phyloP scores from a whole-genome alignment of 1,140 invertebrate genomes.

The Drosophila mauritiana region DNA sequence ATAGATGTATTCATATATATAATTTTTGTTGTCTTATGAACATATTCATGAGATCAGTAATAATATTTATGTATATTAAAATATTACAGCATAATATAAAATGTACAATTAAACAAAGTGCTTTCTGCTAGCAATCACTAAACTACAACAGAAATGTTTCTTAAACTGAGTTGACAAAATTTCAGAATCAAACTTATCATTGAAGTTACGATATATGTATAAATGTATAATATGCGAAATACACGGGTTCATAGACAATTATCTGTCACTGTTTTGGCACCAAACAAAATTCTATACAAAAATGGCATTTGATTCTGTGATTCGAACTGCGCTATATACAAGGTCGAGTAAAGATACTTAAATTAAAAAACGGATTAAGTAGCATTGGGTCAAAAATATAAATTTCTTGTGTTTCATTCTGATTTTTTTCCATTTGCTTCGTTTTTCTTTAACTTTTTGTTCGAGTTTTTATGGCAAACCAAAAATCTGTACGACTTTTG shows the following conservation, averaged over 20 bases:
- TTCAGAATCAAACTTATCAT: conserved; percentile 48
- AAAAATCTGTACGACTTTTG: conserved; percentile 64
- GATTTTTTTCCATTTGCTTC: conserved; percentile 51
- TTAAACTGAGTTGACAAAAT: conserved; percentile 46
- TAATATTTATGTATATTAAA: conserved; percentile 69
- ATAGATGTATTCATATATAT: conserved; percentile 48
- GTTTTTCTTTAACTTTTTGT: conserved; percentile 61
- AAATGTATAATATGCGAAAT: conserved; percentile 38
- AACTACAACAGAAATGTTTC: conserved; percentile 40
- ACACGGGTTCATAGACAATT: conserved; percentile 45
- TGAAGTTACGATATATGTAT: conserved; percentile 41
- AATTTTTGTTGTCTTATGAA: conserved; percentile 68
- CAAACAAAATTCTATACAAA: conserved; percentile 72
- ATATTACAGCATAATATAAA: conserved; percentile 79
- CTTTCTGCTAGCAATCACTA: conserved; percentile 37
- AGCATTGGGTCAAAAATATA: conserved; percentile 64
- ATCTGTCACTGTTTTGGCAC: conserved; percentile 72
- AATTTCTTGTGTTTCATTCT: conserved; percentile 57
- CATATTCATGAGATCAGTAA: conserved; percentile 80
- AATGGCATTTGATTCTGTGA: conserved; percentile 68
- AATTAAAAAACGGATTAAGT: conserved; percentile 62
- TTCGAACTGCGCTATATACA: conserved; percentile 67
- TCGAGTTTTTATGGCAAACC: conserved; percentile 77
- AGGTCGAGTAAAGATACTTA: conserved; percentile 60
- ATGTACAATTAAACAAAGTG: conserved; percentile 73